Evolutionary conservation across 2,797 vertebrate genomes (phyloP), one percentile per base, ranked within the genome.

Genomic region (Sebastes diaconus): DNA sequence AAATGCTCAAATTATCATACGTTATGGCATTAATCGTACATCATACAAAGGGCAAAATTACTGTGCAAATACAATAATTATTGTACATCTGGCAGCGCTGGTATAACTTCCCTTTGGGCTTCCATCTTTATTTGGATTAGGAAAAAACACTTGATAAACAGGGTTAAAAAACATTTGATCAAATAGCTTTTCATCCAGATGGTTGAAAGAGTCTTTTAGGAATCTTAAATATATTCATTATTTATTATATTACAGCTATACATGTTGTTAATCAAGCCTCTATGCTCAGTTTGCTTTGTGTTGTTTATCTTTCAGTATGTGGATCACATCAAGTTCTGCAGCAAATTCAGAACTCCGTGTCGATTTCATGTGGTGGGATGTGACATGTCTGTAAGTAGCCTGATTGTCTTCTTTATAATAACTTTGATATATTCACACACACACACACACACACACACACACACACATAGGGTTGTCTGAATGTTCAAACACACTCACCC

Each of bases 271-370:
- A 29, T 29, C 27, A n/a, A 22, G 27, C n/a, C 11, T 32, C 50
- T 46, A 5, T 25, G 30, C 57, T 74, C 20, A 30, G 1, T 73
- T 24, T 52, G 34, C 11, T 36, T 66, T 50, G 22, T 30, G 29
- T 55, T 57, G 50, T 59, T 79, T 85, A 1, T 32, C 71, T 50
- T 39, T 68, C 30, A 99, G 98, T 99, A 99, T 52, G 97, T 97
- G 91, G 98, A 99, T 84, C 98, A 99, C 1, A 95, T 98, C 87
- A 97, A 97, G 94, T 93, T 95, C 1, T 99, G 98, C 83, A 97
- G 96, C 93, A 97, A 97, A 90, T 98, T 97, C 83, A 95, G 94
- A 87, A 96, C 95, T 14, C 97, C 97, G 0, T 99, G 98, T 93
- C 96, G 97, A 77, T 99, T 99, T 83, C 96, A 96, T 5, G 93